A percentile compares a stretch with the other conserved stretches of the same genome.
phyloP scores from a whole-genome alignment of 1,140 invertebrate genomes.

The Stegodyphus dumicola region DNA sequence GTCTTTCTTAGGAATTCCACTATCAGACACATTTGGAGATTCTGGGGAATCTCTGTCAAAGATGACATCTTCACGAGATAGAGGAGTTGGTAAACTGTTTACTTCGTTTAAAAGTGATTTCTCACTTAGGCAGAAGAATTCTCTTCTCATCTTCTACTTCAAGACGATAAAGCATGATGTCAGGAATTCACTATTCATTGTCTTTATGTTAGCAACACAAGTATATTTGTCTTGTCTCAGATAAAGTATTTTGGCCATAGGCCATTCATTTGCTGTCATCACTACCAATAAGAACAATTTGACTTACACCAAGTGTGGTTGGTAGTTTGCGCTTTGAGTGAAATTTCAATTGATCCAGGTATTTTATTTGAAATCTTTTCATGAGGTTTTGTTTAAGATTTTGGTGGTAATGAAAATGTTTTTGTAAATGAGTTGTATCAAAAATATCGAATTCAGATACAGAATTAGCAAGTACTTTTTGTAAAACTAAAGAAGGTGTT shows the following conservation, averaged over 20 bases:
- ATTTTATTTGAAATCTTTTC: neutral
- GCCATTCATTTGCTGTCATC: neutral
- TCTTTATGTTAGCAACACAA: conserved; percentile 1
- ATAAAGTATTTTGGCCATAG: neutral
- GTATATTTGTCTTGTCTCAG: neutral
- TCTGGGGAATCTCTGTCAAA: no score
- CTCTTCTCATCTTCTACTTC: neutral
- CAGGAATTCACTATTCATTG: neutral
- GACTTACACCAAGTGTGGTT: neutral
- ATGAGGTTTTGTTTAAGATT: neutral
- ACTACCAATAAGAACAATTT: neutral
- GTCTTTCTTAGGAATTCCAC: no score
- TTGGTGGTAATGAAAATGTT: neutral
- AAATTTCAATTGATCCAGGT: neutral
- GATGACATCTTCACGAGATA: neutral
- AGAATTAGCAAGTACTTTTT: neutral
- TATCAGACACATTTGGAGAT: no score
- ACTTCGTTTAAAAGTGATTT: neutral
- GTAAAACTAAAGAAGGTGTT: neutral
- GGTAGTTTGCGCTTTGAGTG: neutral
- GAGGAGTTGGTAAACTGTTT: neutral
- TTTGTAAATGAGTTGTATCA: neutral
- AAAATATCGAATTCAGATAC: neutral
- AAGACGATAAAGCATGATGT: neutral
- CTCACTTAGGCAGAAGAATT: neutral